Evolutionary conservation across 2,797 vertebrate genomes (phyloP), one percentile per base, ranked within the genome.

Genomic region (Sylvia borin): DNA sequence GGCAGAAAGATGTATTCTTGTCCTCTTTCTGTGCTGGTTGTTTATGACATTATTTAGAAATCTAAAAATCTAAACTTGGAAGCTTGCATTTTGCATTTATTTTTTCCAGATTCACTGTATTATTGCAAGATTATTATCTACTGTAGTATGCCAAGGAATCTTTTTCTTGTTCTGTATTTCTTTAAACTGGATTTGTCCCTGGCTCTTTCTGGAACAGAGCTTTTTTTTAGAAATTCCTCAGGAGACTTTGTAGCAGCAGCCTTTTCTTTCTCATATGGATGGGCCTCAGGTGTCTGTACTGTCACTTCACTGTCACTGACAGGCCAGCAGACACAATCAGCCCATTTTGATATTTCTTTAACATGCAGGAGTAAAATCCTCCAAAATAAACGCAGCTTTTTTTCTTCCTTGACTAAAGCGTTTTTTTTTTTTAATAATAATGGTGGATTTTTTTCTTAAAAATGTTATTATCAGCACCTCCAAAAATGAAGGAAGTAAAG

Each of bases 391-490:
- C 47, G 1, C 2, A 47, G 4, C 0, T 13, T 11, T n/a, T 55
- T 36, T 31, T 7, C 0, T 3, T 17, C 45, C 3, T 14, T 14
- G 6, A 48, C 38, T 86, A 10, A 3, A 51, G 4, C 0, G 80
- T 64, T 57, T 55, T 13, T 57, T 53, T 64, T 15, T 75, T 90
- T 51, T 58, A 51, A 80, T 34, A 61, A 54, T 10, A 43, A 0
- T 27, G 10, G 1, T 24, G 19, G 2, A 0, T 0, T 13, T 74
- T 73, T 77, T 20, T 9, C 16, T 47, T 66, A 11, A 58, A 64
- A 75, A 60, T 11, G 11, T 8, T 32, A 48, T 55, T 9, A 12
- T 36, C 22, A 55, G 1, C 17, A 84, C 1, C 8, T 57, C 1
- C 9, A 57, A 85, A 72, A 88, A 45, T 17, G 2, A 73, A 53